Evolutionary conservation across 2,888 invertebrate species (phyloP).

Genomic region (Dascillus cervinus): DNA sequence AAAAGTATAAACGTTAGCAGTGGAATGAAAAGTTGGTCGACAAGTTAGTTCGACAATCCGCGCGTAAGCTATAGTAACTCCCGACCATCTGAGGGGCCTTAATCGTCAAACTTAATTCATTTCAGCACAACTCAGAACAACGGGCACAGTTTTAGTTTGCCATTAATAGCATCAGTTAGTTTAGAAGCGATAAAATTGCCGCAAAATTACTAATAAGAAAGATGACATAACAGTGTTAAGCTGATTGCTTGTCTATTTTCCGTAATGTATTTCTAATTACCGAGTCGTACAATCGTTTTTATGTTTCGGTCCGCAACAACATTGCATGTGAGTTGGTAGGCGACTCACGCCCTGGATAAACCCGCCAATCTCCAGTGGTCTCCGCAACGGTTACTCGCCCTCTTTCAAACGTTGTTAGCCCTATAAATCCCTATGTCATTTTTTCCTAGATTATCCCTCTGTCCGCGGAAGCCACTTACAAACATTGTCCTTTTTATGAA

Average conservation of each 20-base stretch:
- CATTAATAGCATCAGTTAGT: slow-evolving; percentile 26
- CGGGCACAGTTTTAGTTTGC: slow-evolving; percentile 24
- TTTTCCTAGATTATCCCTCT: slow-evolving; percentile 29
- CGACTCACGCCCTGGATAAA: slow-evolving; percentile 34
- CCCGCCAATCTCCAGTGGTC: slow-evolving; percentile 39
- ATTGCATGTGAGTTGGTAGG: slow-evolving; percentile 26
- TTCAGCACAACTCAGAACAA: slow-evolving; percentile 22
- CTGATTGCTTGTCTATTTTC: too few species aligned
- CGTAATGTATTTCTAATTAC: too few species aligned
- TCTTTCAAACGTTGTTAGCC: slow-evolving; percentile 37
- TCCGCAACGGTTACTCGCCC: slow-evolving; percentile 28
- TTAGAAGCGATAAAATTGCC: slow-evolving; percentile 23
- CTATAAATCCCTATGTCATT: slow-evolving; percentile 36
- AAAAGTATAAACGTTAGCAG: too few species aligned
- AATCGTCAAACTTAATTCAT: slow-evolving; percentile 31
- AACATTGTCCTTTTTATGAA: slow-evolving; percentile 41
- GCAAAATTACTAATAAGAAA: slow-evolving; percentile 15
- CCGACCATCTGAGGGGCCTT: slow-evolving; percentile 20
- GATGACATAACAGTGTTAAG: too few species aligned
- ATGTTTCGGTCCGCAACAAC: too few species aligned
- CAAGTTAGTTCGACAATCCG: slow-evolving; percentile 15
- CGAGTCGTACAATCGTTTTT: too few species aligned
- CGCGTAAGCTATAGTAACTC: slow-evolving; percentile 17
- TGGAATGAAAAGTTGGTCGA: slow-evolving; percentile 20
- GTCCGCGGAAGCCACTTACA: slow-evolving; percentile 41